Conservation (phyloP, 2,888 invertebrate genomes). For the Synergus japonicus region DNA sequence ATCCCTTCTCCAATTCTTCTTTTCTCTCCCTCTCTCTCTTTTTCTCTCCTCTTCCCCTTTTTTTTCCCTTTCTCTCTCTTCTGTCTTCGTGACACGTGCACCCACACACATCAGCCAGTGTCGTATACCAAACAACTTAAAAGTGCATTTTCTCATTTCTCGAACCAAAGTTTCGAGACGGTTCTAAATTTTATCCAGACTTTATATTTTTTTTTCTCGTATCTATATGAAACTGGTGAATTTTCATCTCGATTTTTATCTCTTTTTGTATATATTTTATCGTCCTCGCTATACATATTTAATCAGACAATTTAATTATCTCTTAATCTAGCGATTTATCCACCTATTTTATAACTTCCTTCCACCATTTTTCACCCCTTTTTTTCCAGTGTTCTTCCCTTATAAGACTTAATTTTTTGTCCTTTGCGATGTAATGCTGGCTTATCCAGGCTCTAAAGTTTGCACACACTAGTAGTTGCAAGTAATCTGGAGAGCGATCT, state of each 20-base stretch:
- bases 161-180: constrained; percentile 56
- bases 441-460: constrained; percentile 25
- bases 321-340: too few species aligned
- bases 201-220: constrained; percentile 45
- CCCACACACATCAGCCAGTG: constrained; percentile 52
- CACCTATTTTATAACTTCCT: too few species aligned
- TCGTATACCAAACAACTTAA: constrained; percentile 53
- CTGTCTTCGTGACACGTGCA: constrained; percentile 26
- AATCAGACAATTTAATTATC: too few species aligned
- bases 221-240: too few species aligned
- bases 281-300: too few species aligned
- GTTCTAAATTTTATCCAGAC: constrained; percentile 49
- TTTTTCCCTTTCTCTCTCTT: not conserved
- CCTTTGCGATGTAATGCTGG: not conserved
- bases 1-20: constrained; percentile 50
- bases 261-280: too few species aligned
- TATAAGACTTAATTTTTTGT: not conserved
- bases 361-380: too few species aligned
- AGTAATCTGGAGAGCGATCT: constrained; percentile 40
- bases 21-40: constrained; percentile 49
- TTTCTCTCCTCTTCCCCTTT: constrained; percentile 43
- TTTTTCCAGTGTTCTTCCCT: not conserved
- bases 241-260: too few species aligned
- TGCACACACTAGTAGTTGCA: not conserved
- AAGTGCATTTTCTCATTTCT: constrained; percentile 58